phyloP scores from a whole-genome alignment of 2,888 invertebrate genomes.

The Dinocampus coccinellae region DNA sequence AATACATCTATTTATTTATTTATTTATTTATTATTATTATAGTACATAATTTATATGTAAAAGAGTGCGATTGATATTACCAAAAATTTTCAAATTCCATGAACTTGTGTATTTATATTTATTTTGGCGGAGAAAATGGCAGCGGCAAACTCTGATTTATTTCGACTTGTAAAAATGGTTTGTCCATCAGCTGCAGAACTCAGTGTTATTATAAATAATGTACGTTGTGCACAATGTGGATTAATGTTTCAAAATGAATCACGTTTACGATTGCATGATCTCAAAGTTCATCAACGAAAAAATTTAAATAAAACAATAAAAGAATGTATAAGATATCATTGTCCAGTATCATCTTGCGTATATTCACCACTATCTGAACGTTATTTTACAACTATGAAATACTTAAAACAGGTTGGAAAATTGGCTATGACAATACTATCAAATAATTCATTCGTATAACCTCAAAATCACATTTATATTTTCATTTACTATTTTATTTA shows the following conservation, averaged over 20 bases:
- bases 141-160: not conserved
- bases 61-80: too few relatives aligned
- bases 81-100: too few relatives aligned
- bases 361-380: constrained; percentile 59
- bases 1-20: too few relatives aligned
- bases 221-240: constrained; percentile 62
- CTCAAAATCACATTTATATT: not conserved
- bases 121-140: constrained; percentile 16
- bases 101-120: too few relatives aligned
- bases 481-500: not conserved
- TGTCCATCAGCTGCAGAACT: constrained; percentile 63
- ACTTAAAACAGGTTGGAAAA: constrained; percentile 65
- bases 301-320: constrained; percentile 57
- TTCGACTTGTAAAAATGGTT: constrained; percentile 48
- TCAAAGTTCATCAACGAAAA: constrained; percentile 62
- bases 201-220: constrained; percentile 61
- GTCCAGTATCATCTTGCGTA: constrained; percentile 62
- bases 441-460: not conserved
- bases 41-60: too few relatives aligned
- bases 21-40: too few relatives aligned
- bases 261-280: constrained; percentile 61
- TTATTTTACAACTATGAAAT: constrained; percentile 64
- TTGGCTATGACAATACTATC: not conserved
- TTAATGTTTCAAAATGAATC: constrained; percentile 62
- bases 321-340: constrained; percentile 61